These are phyloP conservation scores for Tryphoninae sp. DNA, from an alignment of 2,888 invertebrate genomes.

Conservation along the genomic window DNA sequence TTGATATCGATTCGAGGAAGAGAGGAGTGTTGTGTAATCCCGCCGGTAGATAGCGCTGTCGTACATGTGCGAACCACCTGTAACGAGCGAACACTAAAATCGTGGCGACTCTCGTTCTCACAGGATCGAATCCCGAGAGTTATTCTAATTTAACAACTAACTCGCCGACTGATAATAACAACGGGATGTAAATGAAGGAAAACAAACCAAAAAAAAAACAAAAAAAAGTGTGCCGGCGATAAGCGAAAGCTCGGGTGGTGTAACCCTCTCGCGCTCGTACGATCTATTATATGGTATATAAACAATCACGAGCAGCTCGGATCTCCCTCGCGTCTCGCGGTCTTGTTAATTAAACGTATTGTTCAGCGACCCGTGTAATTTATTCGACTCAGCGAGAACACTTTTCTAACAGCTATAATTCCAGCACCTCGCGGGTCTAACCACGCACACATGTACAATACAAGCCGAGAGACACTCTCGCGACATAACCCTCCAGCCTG, in stretches of 20 bases:
- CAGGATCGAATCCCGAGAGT: conserved; percentile 10
- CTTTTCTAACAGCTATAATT: conserved; percentile 54
- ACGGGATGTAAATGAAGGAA: conserved; percentile 39
- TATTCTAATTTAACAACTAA: conserved; percentile 28
- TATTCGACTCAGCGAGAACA: conserved; percentile 56
- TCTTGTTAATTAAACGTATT: conserved; percentile 62
- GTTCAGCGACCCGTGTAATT: conserved; percentile 62
- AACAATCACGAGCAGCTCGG: conserved; percentile 54
- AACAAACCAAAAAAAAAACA: no score
- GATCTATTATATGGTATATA: conserved; percentile 39
- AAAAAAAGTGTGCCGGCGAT: conserved; percentile 22
- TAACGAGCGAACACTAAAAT: neutral
- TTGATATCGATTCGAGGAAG: neutral
- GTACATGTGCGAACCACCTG: neutral
- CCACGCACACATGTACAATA: neutral
- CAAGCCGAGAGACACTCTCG: conserved; percentile 4
- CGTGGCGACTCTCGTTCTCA: neutral
- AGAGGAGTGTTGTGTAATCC: neutral
- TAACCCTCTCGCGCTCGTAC: conserved; percentile 19
- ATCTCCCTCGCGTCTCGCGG: conserved; percentile 40
- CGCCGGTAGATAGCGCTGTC: neutral
- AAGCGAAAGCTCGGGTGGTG: conserved; percentile 40
- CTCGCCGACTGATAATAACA: conserved; percentile 22
- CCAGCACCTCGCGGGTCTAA: conserved; percentile 31
- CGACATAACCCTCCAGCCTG: conserved; percentile 11